A percentile compares a stretch with the other conserved stretches of the same genome.
Conservation (phyloP, 2,888 invertebrate genomes). For the Deroplatys truncata region DNA sequence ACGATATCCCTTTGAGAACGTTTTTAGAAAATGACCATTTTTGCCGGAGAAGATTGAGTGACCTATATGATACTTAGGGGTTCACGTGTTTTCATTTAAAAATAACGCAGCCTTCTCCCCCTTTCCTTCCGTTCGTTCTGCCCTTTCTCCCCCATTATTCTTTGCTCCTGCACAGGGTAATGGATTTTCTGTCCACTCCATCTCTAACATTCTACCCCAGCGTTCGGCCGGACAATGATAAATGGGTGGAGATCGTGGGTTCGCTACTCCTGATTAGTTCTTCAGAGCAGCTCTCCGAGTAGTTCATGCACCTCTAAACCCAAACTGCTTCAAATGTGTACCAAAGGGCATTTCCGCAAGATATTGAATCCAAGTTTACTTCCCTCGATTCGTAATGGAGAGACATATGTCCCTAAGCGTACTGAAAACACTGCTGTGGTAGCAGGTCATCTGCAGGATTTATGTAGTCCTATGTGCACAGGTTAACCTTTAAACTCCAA, state of each 20-base stretch:
- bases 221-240: constrained; percentile 25
- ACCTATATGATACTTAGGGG: not conserved
- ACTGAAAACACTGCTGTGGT: not conserved
- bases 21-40: not conserved
- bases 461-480: no score
- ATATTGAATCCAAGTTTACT: not conserved
- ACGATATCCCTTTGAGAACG: no score
- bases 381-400: not conserved
- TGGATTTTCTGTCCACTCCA: constrained; percentile 13
- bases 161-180: not conserved
- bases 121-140: no score
- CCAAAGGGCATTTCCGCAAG: not conserved
- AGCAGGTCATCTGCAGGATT: not conserved
- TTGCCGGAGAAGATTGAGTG: not conserved
- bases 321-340: not conserved
- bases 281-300: not conserved
- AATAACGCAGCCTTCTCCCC: not conserved
- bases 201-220: not conserved
- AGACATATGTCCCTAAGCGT: not conserved
- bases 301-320: not conserved
- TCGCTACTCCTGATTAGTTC: constrained; percentile 9
- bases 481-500: no score
- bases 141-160: constrained; percentile 3
- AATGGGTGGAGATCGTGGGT: constrained; percentile 11
- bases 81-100: not conserved